Conservation (phyloP, 2,888 invertebrate species). For the Lampropteryx suffumata region DNA sequence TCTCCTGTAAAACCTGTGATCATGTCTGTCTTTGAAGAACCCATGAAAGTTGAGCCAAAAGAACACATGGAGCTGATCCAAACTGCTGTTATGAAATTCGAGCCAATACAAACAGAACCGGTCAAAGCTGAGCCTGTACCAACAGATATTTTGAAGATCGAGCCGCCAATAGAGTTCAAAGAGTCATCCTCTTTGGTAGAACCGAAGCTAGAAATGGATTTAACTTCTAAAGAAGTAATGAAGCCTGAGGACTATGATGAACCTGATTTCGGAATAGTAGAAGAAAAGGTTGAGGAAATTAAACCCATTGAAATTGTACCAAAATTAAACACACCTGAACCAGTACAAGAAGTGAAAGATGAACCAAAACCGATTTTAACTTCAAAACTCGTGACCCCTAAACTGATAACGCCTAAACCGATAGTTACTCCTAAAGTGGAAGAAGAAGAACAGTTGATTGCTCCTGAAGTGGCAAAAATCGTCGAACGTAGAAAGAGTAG, state of each 20-base stretch:
- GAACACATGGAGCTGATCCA: slow-evolving; percentile 3
- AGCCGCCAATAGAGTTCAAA: too few relatives aligned
- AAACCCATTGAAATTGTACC: slow-evolving; percentile 26
- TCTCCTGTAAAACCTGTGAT: slow-evolving; percentile 60
- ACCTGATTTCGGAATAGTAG: slow-evolving; percentile 57
- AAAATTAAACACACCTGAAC: neutral
- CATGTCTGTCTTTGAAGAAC: slow-evolving; percentile 61
- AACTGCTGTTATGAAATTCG: slow-evolving; percentile 8
- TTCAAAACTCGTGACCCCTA: slow-evolving; percentile 14
- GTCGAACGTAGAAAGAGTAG: slow-evolving; percentile 31
- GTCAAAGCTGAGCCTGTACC: slow-evolving; percentile 48
- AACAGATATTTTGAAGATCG: slow-evolving; percentile 7
- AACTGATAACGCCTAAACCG: slow-evolving; percentile 12
- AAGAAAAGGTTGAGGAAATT: slow-evolving; percentile 37
- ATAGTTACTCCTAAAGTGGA: slow-evolving; percentile 18
- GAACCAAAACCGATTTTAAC: slow-evolving; percentile 8
- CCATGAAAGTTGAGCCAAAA: slow-evolving; percentile 51
- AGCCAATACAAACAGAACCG: slow-evolving; percentile 40
- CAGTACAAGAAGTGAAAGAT: slow-evolving; percentile 13
- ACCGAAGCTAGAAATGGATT: slow-evolving; percentile 63
- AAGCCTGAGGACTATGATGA: slow-evolving; percentile 70
- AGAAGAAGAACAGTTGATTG: slow-evolving; percentile 17
- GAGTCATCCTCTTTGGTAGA: slow-evolving; percentile 52
- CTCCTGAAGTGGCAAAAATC: slow-evolving; percentile 21
- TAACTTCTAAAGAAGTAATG: slow-evolving; percentile 73